phyloP scores from a whole-genome alignment of 2,797 vertebrate species.

The Chloroceryle amazona region DNA sequence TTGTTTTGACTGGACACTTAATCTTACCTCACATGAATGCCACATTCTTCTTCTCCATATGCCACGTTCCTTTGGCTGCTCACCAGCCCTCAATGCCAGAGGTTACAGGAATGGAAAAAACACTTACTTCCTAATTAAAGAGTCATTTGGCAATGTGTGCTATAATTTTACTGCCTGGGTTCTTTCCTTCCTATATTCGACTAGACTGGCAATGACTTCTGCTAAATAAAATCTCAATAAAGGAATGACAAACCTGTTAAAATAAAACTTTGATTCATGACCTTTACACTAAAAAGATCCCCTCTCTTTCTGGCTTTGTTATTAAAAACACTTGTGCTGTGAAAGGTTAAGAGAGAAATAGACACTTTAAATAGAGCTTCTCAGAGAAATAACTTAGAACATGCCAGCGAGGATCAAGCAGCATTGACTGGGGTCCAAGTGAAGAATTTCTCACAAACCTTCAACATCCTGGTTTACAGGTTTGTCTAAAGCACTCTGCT shows the following conservation, averaged over 20 bases:
- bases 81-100: conserved; percentile 1
- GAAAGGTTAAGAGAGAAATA: conserved; percentile 15
- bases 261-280: conserved; percentile 8
- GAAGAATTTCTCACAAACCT: not conserved
- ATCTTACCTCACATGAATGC: not conserved
- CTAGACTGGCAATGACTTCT: not conserved
- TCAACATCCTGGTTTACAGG: not conserved
- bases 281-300: conserved; percentile 6
- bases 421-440: not conserved
- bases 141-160: not conserved
- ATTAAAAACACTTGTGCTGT: not conserved
- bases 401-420: not conserved
- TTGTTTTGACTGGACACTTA: conserved; percentile 31
- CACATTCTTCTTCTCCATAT: not conserved
- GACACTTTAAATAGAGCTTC: not conserved
- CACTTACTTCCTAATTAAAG: not conserved
- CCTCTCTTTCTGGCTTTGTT: not conserved
- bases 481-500: not conserved
- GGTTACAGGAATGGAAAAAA: not conserved
- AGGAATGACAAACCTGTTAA: not conserved
- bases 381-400: not conserved
- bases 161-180: not conserved
- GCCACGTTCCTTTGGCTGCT: not conserved
- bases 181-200: not conserved
- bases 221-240: not conserved